A percentile compares a stretch with the other conserved stretches of the same genome.
Conservation (phyloP, 1,140 invertebrate species). For the Zaprionus tsacasi region DNA sequence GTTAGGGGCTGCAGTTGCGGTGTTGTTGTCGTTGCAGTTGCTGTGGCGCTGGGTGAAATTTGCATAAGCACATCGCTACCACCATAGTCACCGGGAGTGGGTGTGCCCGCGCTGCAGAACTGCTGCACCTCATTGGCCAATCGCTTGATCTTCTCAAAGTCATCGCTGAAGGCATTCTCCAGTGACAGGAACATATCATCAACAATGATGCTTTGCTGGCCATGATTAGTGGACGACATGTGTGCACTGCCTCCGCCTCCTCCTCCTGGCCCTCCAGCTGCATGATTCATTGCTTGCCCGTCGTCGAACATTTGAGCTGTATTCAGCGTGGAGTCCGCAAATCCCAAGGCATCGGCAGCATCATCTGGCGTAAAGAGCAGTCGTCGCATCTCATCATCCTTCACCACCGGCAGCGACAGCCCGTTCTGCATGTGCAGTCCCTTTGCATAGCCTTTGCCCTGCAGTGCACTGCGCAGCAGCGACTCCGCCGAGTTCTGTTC, state of each 20-base stretch:
- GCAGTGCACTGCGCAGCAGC: conserved; percentile 91
- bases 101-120: conserved; percentile 85
- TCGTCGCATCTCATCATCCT: conserved; percentile 84
- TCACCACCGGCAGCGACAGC: conserved; percentile 83
- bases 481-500: conserved; percentile 88
- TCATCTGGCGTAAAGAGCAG: conserved; percentile 83
- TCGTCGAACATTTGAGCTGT: conserved; percentile 82
- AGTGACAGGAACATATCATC: conserved; percentile 90
- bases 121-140: conserved; percentile 90
- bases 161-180: conserved; percentile 88
- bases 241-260: conserved; percentile 25
- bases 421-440: conserved; percentile 86
- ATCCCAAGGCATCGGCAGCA: conserved; percentile 74
- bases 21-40: conserved; percentile 15
- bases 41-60: conserved; percentile 60
- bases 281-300: conserved; percentile 56
- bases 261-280: not conserved
- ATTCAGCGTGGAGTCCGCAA: conserved; percentile 77
- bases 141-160: conserved; percentile 90
- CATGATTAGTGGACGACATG: conserved; percentile 39
- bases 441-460: conserved; percentile 87
- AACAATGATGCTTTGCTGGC: conserved; percentile 85
- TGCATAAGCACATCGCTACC: conserved; percentile 72
- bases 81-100: conserved; percentile 63
- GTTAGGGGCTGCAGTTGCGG: conserved; percentile 41